Conservation (phyloP, 64 coral and sea anemone species). For the Montipora foliosa region DNA sequence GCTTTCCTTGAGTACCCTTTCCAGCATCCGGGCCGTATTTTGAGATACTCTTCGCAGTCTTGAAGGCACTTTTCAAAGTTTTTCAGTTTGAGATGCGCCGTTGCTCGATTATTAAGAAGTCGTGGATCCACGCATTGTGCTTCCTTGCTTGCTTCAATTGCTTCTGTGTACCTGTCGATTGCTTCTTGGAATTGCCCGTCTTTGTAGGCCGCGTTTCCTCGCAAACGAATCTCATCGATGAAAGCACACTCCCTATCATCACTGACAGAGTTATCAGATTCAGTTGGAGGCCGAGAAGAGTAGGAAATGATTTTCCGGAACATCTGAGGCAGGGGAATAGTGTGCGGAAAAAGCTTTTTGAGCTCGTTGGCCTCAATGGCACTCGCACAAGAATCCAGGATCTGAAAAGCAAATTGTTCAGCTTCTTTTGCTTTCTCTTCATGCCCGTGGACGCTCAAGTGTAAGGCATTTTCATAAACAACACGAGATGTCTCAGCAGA, state of each 20-base stretch:
- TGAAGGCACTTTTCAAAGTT: conserved; percentile 35
- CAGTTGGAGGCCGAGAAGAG: not conserved
- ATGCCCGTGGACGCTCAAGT: not conserved
- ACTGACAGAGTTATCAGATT: not conserved
- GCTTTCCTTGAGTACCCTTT: conserved; percentile 63
- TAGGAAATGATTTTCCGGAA: not conserved
- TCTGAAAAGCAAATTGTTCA: not conserved
- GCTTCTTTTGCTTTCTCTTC: conserved; percentile 13
- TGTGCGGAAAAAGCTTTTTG: not conserved
- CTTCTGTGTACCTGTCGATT: conserved; percentile 28
- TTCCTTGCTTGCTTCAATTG: not conserved
- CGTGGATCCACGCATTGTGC: not conserved
- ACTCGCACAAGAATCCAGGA: not conserved
- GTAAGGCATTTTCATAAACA: conserved; percentile 4
- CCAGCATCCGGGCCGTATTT: conserved; percentile 5
- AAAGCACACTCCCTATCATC: too few relatives aligned
- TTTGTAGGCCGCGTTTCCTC: not conserved
- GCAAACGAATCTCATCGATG: not conserved
- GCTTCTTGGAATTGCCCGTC: not conserved
- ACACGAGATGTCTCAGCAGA: not conserved
- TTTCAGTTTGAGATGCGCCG: conserved; percentile 34
- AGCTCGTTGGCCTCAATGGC: not conserved
- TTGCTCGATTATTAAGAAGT: conserved; percentile 37
- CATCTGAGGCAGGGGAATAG: not conserved
- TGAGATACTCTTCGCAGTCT: conserved; percentile 43